Evolutionary conservation across 2,797 vertebrate genomes (phyloP), one percentile per base, ranked within the genome.

Genomic region (Falco novaeseelandiae): DNA sequence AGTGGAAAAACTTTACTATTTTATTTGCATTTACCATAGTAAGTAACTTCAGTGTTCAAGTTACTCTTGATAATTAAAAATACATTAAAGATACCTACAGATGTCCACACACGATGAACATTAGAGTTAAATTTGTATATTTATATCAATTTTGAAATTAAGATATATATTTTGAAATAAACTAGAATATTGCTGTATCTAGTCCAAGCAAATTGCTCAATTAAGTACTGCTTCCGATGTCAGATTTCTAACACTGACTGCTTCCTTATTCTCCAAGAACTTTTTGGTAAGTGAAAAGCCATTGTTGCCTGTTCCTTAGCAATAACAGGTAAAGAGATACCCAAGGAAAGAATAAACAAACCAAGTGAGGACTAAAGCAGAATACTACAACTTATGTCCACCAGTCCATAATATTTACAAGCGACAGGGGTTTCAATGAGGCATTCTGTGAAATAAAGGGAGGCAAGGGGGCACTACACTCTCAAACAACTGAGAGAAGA

Each of bases 281-380:
- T 38, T 44, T 57, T 58, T 51, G 42, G 10, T 17, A 40, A 81
- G 14, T 21, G 51, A 55, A 78, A 70, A 61, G 40, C 27, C 32
- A 76, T 66, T 48, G 16, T 34, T 83, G 38, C 29, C 29, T 40
- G 27, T 38, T 71, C 52, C 52, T 57, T 58, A n/a, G 55, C 61
- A 90, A 25, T 22, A 51, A 34, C 1, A 61, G n/a, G 34, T 57
- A 25, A 73, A 34, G 54, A 82, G 10, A 20, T 36, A 84, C 30
- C 14, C 57, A 85, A 61, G 27, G 51, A 65, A 92, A 19, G 38
- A 85, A 85, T 49, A 82, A 69, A 73, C 29, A 51, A 57, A 32
- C 22, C 49, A 66, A 0, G 0, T 0, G 4, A 78, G 52, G 36
- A 61, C 13, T 63, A 62, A n/a, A 44, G 44, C 6, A 48, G 36